A percentile compares a stretch with the other conserved stretches of the same genome.
These are phyloP conservation scores for Condylura cristata DNA, from an alignment of 2,113 vertebrate genomes.

Conservation along the genomic window DNA sequence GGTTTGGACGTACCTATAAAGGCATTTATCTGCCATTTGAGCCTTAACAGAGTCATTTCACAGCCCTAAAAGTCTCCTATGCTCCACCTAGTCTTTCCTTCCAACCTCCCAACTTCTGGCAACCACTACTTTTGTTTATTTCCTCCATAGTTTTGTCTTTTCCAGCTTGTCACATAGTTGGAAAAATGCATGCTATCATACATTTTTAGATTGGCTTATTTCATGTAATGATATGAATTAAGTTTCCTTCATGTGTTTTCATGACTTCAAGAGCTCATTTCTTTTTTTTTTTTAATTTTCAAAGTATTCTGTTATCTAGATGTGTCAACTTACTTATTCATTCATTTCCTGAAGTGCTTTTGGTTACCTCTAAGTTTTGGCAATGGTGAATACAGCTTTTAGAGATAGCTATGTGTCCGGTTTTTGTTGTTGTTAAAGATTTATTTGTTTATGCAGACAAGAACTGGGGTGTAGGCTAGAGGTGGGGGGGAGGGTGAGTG, in stretches of 20 bases:
- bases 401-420: not conserved
- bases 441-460: too few relatives aligned
- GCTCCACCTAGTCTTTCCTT: rapidly evolving
- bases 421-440: not conserved
- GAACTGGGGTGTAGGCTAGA: too few relatives aligned
- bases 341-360: not conserved
- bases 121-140: not conserved
- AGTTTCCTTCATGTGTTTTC: not conserved
- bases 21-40: rapidly evolving
- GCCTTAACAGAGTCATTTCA: too few relatives aligned
- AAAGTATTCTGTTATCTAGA: not conserved
- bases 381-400: not conserved
- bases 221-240: not conserved
- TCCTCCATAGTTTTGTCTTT: not conserved
- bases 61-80: not conserved
- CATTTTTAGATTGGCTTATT: not conserved
- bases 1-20: not conserved
- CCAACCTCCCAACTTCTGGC: too few relatives aligned
- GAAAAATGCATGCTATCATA: too few relatives aligned
- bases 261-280: not conserved
- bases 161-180: not conserved
- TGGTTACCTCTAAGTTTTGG: not conserved
- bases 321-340: too few relatives aligned
- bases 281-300: not conserved
- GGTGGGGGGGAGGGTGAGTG: too few relatives aligned